These are phyloP conservation scores for Podiceps cristatus DNA, from an alignment of 2,113 vertebrate species.

Conservation along the genomic window DNA sequence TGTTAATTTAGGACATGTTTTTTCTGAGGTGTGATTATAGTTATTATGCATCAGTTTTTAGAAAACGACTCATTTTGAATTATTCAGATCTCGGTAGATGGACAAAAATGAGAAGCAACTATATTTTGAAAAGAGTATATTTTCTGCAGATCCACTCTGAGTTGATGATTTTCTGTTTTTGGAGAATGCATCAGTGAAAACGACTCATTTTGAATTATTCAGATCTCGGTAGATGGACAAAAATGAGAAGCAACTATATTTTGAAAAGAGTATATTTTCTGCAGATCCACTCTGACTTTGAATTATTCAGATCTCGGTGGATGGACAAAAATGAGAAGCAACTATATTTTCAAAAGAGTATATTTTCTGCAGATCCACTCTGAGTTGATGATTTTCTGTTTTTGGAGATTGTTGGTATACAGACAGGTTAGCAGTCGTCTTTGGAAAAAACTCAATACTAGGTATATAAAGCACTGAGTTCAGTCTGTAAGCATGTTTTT, in stretches of 20 bases:
- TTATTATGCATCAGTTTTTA: conserved; percentile 8
- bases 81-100: background rate
- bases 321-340: background rate
- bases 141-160: background rate
- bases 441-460: background rate
- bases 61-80: background rate
- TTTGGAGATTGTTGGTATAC: background rate
- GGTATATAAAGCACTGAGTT: background rate
- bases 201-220: background rate
- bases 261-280: background rate
- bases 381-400: background rate
- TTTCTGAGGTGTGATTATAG: conserved; percentile 35
- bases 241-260: background rate
- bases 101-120: background rate
- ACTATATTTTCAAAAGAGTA: background rate
- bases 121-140: background rate
- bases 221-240: background rate
- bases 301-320: background rate
- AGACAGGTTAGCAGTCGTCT: background rate
- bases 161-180: background rate
- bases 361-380: background rate
- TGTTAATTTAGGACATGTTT: background rate
- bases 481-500: background rate
- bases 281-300: background rate
- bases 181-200: background rate